phyloP scores from a whole-genome alignment of 37 sponge, comb jelly and placozoan species.

The Chondrilla cf. caribensis region DNA sequence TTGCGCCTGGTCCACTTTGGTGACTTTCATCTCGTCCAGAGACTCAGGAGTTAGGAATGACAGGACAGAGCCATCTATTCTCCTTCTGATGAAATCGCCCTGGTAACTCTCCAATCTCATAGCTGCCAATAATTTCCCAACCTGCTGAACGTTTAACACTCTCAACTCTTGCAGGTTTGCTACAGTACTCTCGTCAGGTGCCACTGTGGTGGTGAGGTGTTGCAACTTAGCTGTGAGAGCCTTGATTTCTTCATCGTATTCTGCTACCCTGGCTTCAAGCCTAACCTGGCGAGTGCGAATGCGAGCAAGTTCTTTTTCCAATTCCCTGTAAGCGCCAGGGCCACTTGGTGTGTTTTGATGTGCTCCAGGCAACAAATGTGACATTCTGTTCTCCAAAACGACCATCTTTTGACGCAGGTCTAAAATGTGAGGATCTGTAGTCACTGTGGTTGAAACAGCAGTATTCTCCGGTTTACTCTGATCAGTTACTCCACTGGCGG shows the following conservation, averaged over 20 bases:
- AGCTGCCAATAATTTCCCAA: not conserved
- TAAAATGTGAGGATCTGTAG: not conserved
- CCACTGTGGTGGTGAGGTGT: not conserved
- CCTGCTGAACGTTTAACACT: not conserved
- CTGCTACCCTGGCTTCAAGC: slow-evolving; percentile 5
- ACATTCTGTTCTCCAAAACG: slow-evolving; percentile 5
- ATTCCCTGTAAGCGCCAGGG: slow-evolving; percentile 5
- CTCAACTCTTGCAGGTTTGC: not conserved
- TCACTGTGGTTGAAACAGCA: too few species aligned
- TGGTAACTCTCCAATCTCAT: not conserved
- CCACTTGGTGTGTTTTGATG: not conserved
- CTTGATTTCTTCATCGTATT: not conserved
- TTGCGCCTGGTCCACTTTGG: not conserved
- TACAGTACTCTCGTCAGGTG: not conserved
- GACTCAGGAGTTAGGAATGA: not conserved
- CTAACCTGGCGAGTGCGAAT: not conserved
- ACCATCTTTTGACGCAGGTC: not conserved
- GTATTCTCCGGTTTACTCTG: too few species aligned
- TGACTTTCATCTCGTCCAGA: slow-evolving; percentile 1
- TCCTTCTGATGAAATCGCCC: not conserved
- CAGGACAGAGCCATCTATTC: slow-evolving; percentile 12
- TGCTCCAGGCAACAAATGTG: too few species aligned
- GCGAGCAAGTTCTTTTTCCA: slow-evolving; percentile 19
- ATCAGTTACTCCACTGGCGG: too few species aligned
- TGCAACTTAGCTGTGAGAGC: not conserved